Evolutionary conservation across 2,888 invertebrate species (phyloP).

Genomic region (Tetrapedia diversipes): DNA sequence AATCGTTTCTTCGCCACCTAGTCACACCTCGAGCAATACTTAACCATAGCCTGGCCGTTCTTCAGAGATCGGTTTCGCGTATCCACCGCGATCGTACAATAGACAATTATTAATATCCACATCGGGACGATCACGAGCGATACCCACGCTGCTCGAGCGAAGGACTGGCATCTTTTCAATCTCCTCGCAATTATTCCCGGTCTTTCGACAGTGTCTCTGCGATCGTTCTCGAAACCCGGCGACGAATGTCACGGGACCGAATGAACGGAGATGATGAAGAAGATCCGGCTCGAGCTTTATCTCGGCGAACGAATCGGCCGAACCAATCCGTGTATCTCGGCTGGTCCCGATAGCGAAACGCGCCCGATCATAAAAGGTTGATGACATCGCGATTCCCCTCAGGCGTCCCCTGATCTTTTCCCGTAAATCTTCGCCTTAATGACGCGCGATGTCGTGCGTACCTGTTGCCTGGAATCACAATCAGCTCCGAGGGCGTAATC

Average conservation of each 20-base stretch:
- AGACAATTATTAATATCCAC: constrained; percentile 42
- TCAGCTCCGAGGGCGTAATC: constrained; percentile 28
- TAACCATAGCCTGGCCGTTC: background rate
- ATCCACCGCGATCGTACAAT: constrained; percentile 24
- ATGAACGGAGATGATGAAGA: background rate
- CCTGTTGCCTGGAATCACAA: constrained; percentile 28
- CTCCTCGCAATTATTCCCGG: constrained; percentile 32
- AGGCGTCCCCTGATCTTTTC: constrained; percentile 63
- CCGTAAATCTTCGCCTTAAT: constrained; percentile 57
- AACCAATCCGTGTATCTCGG: constrained; percentile 49
- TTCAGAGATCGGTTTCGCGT: constrained; percentile 31
- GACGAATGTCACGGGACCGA: constrained; percentile 50
- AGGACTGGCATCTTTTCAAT: constrained; percentile 25
- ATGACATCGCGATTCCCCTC: constrained; percentile 55
- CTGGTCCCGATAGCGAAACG: constrained; percentile 35
- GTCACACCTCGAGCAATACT: background rate
- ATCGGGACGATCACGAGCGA: constrained; percentile 34
- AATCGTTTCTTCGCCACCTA: constrained; percentile 20
- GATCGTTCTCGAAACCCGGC: constrained; percentile 10
- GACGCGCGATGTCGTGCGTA: constrained; percentile 20
- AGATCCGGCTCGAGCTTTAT: constrained; percentile 39
- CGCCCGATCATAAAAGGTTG: constrained; percentile 54
- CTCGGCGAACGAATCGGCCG: constrained; percentile 31
- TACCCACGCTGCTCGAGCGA: background rate
- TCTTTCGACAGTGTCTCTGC: constrained; percentile 28